Evolutionary conservation across 2,797 vertebrate species (phyloP).

Genomic region (Gymnoscopelus microlampas): DNA sequence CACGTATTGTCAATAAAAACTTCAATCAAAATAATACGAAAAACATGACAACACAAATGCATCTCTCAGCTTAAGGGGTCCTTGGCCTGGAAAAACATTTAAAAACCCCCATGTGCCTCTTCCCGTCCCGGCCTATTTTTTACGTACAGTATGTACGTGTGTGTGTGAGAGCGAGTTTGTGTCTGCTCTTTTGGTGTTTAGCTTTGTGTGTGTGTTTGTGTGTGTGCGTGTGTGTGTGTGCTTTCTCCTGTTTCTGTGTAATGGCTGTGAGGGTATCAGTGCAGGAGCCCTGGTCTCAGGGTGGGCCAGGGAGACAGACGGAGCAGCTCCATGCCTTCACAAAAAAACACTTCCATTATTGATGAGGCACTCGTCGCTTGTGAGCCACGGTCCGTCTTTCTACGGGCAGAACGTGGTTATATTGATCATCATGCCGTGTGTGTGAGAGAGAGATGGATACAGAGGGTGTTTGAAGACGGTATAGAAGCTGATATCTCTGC

Average conservation of each 20-base stretch:
- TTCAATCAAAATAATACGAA: too few relatives aligned
- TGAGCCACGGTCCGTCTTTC: conserved; percentile 20
- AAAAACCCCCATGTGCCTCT: too few relatives aligned
- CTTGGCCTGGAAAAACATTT: too few relatives aligned
- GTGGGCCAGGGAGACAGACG: conserved; percentile 1
- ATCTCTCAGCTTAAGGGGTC: too few relatives aligned
- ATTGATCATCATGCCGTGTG: conserved; percentile 37
- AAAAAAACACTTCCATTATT: conserved; percentile 50
- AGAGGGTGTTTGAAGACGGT: background rate
- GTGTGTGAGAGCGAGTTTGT: conserved; percentile 22
- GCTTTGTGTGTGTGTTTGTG: conserved; percentile 22
- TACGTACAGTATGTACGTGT: background rate
- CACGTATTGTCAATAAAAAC: too few relatives aligned
- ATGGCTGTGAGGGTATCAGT: conserved; percentile 27
- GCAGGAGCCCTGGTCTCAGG: conserved; percentile 46
- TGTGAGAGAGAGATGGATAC: background rate
- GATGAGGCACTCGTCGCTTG: conserved; percentile 33
- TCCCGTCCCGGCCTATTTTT: too few relatives aligned
- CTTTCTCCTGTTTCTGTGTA: conserved; percentile 8
- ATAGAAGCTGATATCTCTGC: conserved; percentile 8
- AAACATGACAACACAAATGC: too few relatives aligned
- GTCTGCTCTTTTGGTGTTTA: background rate
- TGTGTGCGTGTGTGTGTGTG: background rate
- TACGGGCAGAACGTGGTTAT: conserved; percentile 23
- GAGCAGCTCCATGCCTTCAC: conserved; percentile 23